Conservation (phyloP, 2,888 invertebrate species). For the Aspidapion aeneum region DNA sequence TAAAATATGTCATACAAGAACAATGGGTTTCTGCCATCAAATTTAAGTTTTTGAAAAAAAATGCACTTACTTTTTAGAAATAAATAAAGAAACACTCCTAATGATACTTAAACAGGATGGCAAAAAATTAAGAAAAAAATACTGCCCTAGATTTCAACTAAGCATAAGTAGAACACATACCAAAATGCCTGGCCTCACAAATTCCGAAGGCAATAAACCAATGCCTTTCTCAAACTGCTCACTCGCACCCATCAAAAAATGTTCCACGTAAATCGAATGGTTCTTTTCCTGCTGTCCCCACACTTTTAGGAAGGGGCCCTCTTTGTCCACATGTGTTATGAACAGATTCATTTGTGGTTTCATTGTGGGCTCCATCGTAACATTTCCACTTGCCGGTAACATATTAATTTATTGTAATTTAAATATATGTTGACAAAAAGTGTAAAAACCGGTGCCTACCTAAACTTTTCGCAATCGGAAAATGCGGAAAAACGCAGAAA, state of each 20-base stretch:
- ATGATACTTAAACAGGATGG: too few relatives aligned
- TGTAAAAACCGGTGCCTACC: not conserved
- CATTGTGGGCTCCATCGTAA: conserved; percentile 17
- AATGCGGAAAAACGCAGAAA: not conserved
- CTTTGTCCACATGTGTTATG: conserved; percentile 66
- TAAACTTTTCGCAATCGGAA: not conserved
- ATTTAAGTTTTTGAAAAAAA: too few relatives aligned
- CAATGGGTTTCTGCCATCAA: too few relatives aligned
- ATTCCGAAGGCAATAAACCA: conserved; percentile 37
- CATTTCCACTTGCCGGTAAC: not conserved
- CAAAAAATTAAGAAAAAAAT: too few relatives aligned
- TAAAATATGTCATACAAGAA: too few relatives aligned
- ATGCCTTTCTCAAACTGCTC: conserved; percentile 50
- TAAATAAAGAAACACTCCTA: too few relatives aligned
- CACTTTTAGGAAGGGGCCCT: conserved; percentile 66
- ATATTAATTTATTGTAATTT: too few relatives aligned
- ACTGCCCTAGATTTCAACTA: not conserved
- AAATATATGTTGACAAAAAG: not conserved
- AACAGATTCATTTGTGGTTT: conserved; percentile 31
- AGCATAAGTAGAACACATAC: conserved; percentile 11
- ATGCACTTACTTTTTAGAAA: too few relatives aligned
- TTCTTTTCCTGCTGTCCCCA: conserved; percentile 67
- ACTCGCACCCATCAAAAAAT: conserved; percentile 49
- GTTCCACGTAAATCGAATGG: conserved; percentile 56
- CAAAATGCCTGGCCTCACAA: conserved; percentile 51